phyloP scores from a whole-genome alignment of 2,888 invertebrate genomes.

The Erebia palarica region DNA sequence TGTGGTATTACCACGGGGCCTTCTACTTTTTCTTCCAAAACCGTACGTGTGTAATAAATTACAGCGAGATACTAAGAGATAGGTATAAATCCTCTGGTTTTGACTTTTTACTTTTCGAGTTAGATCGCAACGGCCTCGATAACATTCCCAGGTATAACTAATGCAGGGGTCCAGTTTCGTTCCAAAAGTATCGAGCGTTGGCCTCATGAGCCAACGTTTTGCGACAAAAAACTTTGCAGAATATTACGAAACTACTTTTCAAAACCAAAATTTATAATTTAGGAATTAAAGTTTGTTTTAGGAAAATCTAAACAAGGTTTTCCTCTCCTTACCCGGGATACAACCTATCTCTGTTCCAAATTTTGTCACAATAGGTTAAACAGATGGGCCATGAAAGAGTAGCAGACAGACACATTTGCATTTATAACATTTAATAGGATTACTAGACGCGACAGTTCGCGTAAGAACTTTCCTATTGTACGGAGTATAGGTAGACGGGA shows the following conservation, averaged over 20 bases:
- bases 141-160: conserved; percentile 17
- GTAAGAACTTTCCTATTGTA: no score
- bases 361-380: no score
- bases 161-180: conserved; percentile 10
- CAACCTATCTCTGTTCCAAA: no score
- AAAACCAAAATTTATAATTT: no score
- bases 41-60: conserved; percentile 62
- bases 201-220: background rate
- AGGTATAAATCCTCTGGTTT: conserved; percentile 58
- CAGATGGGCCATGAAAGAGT: no score
- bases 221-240: background rate
- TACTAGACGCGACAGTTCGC: no score
- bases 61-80: conserved; percentile 51
- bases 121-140: conserved; percentile 33
- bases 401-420: no score
- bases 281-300: no score
- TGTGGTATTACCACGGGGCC: conserved; percentile 37
- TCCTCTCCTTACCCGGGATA: no score
- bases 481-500: no score
- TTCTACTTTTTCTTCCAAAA: conserved; percentile 53
- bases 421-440: no score
- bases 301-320: no score
- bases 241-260: background rate
- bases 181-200: background rate
- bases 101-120: conserved; percentile 51